Conservation (phyloP, 2,888 invertebrate species). For the Hemicrepidius hirtus region DNA sequence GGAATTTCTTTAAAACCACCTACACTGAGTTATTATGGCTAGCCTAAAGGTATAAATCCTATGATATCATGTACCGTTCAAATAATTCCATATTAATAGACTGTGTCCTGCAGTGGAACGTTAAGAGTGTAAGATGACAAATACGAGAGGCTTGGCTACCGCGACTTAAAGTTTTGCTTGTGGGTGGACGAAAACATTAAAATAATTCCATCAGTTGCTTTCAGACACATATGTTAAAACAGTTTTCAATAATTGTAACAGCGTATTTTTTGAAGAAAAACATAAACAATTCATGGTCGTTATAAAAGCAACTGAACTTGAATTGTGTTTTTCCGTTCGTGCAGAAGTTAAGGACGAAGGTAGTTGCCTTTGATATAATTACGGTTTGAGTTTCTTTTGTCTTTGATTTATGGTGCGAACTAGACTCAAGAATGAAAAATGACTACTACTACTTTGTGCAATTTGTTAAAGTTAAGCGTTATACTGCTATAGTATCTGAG, state of each 20-base stretch:
- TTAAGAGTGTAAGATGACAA: constrained; percentile 40
- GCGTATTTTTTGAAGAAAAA: constrained; percentile 3
- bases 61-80: constrained; percentile 36
- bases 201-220: constrained; percentile 5
- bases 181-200: constrained; percentile 30
- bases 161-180: constrained; percentile 17
- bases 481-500: constrained; percentile 29
- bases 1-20: constrained; percentile 28
- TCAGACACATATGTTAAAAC: constrained; percentile 6
- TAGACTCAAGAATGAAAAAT: constrained; percentile 36
- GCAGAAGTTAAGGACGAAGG: constrained; percentile 12
- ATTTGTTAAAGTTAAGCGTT: constrained; percentile 34
- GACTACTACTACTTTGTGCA: constrained; percentile 36
- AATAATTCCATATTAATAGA: constrained; percentile 38
- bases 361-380: constrained; percentile 3
- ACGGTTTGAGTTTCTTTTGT: constrained; percentile 33
- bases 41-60: constrained; percentile 30
- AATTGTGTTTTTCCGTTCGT: constrained; percentile 12
- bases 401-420: constrained; percentile 47
- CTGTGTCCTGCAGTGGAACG: constrained; percentile 39
- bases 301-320: constrained; percentile 4
- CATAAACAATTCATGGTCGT: neutral
- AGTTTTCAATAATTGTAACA: constrained; percentile 19
- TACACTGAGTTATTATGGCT: constrained; percentile 19
- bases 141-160: constrained; percentile 40